Conservation (phyloP, 2,113 vertebrate species). For the Apeltes quadracus region DNA sequence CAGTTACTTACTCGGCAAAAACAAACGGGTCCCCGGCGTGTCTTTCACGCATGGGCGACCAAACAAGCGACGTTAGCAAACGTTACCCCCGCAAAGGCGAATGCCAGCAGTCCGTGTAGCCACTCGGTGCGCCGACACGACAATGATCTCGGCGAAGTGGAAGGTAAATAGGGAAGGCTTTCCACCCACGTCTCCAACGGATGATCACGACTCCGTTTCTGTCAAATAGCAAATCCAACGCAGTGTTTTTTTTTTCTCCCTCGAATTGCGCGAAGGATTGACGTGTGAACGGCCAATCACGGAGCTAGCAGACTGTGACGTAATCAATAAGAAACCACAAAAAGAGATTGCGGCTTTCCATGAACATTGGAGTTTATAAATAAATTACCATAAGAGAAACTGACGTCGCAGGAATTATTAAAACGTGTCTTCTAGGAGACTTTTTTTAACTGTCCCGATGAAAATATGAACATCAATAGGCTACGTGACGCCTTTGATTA, state of each 20-base stretch:
- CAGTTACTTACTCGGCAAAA: not conserved
- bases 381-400: not conserved
- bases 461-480: not conserved
- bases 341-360: not conserved
- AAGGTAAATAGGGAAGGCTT: constrained; percentile 51
- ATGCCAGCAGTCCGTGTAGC: constrained; percentile 7
- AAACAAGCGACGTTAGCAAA: constrained; percentile 10
- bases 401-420: not conserved
- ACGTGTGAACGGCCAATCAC: constrained; percentile 61
- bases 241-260: constrained; percentile 51
- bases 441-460: not conserved
- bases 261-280: constrained; percentile 49
- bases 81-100: not conserved
- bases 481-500: constrained; percentile 29
- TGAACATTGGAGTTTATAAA: not conserved
- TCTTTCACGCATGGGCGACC: constrained; percentile 1
- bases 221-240: constrained; percentile 57
- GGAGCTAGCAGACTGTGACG: not conserved
- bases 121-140: constrained; percentile 32
- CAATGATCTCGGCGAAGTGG: constrained; percentile 24
- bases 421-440: not conserved
- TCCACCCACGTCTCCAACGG: constrained; percentile 68
- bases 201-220: constrained; percentile 75
- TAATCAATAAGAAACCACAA: constrained; percentile 2
- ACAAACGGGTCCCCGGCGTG: constrained; percentile 13